Evolutionary conservation across 1,140 invertebrate genomes (phyloP).

Genomic region (Phenacoccus solenopsis): DNA sequence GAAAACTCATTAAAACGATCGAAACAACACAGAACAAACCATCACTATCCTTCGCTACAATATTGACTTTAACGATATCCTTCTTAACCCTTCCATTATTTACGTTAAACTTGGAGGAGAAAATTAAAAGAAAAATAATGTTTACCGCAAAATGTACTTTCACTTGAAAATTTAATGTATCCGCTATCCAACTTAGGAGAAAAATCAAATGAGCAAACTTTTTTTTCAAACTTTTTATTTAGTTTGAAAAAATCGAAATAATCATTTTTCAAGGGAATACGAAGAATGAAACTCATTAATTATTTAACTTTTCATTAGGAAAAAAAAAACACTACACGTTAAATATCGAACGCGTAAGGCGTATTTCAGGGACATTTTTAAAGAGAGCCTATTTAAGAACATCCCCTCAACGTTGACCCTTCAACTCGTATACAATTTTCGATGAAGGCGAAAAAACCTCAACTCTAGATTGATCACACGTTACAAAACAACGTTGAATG

Average conservation of each 20-base stretch:
- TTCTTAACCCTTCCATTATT: no score
- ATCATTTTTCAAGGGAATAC: slow-evolving; percentile 13
- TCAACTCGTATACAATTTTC: slow-evolving; percentile 13
- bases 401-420: slow-evolving; percentile 7
- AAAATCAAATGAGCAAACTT: background rate
- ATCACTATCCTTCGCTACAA: no score
- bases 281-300: slow-evolving; percentile 15
- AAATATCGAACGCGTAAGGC: background rate
- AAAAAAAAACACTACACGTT: slow-evolving; percentile 15
- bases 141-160: background rate
- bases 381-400: slow-evolving; percentile 12
- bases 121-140: background rate
- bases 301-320: slow-evolving; percentile 14
- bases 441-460: background rate
- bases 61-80: no score
- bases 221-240: background rate
- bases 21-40: no score
- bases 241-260: slow-evolving; percentile 5
- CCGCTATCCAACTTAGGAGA: background rate
- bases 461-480: slow-evolving; percentile 13
- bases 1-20: no score
- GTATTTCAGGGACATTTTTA: slow-evolving; percentile 12
- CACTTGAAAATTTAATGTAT: background rate
- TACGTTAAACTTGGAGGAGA: no score
- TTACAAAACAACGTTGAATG: slow-evolving; percentile 13